These are phyloP conservation scores for Enhydra lutris DNA, from an alignment of 2,113 vertebrate genomes.

Conservation along the genomic window DNA sequence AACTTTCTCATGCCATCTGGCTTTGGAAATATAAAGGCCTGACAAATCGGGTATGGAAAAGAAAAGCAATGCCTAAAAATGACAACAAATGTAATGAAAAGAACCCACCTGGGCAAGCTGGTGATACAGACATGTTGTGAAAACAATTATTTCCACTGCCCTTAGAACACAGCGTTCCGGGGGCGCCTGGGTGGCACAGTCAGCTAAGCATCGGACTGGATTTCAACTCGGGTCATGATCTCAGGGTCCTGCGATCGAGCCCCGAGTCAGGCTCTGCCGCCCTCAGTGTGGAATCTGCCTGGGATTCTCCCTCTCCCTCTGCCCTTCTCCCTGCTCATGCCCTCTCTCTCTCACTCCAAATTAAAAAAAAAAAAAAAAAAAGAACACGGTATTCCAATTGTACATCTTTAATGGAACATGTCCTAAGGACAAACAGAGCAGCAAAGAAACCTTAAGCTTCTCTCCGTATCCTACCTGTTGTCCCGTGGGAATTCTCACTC, in stretches of 20 bases:
- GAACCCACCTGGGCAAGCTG: background rate
- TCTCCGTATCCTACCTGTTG: background rate
- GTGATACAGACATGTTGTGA: background rate
- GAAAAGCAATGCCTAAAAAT: background rate
- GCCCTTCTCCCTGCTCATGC: background rate
- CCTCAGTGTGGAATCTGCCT: background rate
- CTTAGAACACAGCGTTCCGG: background rate
- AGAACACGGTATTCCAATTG: background rate
- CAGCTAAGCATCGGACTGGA: background rate
- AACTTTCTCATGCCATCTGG: background rate
- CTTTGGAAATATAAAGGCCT: background rate
- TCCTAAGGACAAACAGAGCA: background rate
- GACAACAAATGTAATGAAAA: background rate
- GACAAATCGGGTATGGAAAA: background rate
- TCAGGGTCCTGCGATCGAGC: background rate
- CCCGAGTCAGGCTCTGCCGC: fast-evolving
- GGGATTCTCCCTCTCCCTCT: background rate
- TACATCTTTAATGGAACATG: background rate
- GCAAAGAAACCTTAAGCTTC: background rate
- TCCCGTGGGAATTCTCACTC: background rate
- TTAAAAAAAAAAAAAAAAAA: background rate
- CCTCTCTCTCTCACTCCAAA: background rate
- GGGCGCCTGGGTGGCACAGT: background rate
- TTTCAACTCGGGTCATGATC: background rate
- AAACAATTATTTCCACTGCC: background rate